phyloP scores from a whole-genome alignment of 2,797 vertebrate species.

The Pangasius krempfi region DNA sequence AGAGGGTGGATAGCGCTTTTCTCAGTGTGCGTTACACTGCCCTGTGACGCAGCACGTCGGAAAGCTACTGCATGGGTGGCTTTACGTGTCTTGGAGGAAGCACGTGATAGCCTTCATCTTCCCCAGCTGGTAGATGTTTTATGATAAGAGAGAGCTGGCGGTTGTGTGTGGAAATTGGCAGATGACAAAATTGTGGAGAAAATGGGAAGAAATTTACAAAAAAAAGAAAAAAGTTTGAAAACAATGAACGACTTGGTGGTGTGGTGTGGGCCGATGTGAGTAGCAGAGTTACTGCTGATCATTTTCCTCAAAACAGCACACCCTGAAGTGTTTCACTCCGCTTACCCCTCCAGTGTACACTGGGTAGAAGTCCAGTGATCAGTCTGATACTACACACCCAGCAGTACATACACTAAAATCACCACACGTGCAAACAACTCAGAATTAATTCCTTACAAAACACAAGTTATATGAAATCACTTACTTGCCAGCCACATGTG shows the following conservation, averaged over 20 bases:
- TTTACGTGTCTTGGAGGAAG: not conserved
- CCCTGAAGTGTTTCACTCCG: not conserved
- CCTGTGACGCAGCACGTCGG: not conserved
- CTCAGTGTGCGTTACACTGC: not conserved
- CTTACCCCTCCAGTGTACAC: not conserved
- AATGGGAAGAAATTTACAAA: too few species aligned
- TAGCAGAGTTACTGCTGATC: not conserved
- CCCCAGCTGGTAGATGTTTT: not conserved
- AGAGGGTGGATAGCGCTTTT: not conserved
- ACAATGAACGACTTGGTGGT: not conserved
- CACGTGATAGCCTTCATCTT: not conserved
- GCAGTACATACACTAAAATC: not conserved
- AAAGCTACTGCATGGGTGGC: not conserved
- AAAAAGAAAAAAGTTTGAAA: not conserved
- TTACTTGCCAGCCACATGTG: slow-evolving; percentile 94
- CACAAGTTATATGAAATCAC: slow-evolving; percentile 54
- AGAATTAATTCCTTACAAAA: not conserved
- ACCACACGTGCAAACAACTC: not conserved
- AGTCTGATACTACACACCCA: not conserved
- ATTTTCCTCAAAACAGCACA: not conserved
- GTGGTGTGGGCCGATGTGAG: not conserved
- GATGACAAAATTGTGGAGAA: not conserved
- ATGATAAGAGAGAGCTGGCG: not conserved
- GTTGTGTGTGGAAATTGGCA: not conserved
- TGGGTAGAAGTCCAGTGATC: not conserved